Conservation (phyloP, 2,888 invertebrate species). For the Drosophila nr. medialis region DNA sequence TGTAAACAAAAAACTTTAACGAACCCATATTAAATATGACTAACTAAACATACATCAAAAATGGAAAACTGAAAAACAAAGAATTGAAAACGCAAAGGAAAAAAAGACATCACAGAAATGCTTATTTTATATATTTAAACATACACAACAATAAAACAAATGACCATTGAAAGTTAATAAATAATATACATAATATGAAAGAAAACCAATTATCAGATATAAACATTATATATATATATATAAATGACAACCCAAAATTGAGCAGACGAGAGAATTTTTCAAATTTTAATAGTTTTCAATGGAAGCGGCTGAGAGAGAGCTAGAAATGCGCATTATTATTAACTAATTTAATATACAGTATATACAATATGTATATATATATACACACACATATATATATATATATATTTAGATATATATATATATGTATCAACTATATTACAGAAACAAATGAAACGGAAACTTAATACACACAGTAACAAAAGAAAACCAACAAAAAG, state of each 20-base stretch:
- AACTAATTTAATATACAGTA: slow-evolving; percentile 66
- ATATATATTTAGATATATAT: slow-evolving; percentile 44
- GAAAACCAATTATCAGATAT: slow-evolving; percentile 37
- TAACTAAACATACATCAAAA: slow-evolving; percentile 50
- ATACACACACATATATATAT: slow-evolving; percentile 49
- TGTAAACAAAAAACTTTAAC: slow-evolving; percentile 52
- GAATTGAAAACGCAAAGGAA: slow-evolving; percentile 25
- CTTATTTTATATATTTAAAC: slow-evolving; percentile 80
- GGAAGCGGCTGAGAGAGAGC: slow-evolving; percentile 51
- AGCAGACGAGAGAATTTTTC: slow-evolving; percentile 49
- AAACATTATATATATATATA: slow-evolving; percentile 45
- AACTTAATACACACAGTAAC: slow-evolving; percentile 38
- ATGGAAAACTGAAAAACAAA: slow-evolving; percentile 13
- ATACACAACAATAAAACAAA: slow-evolving; percentile 75
- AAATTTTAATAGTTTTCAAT: slow-evolving; percentile 72
- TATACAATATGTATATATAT: slow-evolving; percentile 41
- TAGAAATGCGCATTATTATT: slow-evolving; percentile 72
- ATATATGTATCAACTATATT: slow-evolving; percentile 62
- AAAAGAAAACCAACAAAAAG: slow-evolving; percentile 23
- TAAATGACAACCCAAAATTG: slow-evolving; percentile 34
- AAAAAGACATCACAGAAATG: slow-evolving; percentile 48
- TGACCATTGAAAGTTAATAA: slow-evolving; percentile 69
- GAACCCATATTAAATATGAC: slow-evolving; percentile 39
- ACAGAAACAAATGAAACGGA: slow-evolving; percentile 35
- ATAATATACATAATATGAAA: slow-evolving; percentile 52